phyloP scores from a whole-genome alignment of 2,888 invertebrate species.

The Muscina levida region DNA sequence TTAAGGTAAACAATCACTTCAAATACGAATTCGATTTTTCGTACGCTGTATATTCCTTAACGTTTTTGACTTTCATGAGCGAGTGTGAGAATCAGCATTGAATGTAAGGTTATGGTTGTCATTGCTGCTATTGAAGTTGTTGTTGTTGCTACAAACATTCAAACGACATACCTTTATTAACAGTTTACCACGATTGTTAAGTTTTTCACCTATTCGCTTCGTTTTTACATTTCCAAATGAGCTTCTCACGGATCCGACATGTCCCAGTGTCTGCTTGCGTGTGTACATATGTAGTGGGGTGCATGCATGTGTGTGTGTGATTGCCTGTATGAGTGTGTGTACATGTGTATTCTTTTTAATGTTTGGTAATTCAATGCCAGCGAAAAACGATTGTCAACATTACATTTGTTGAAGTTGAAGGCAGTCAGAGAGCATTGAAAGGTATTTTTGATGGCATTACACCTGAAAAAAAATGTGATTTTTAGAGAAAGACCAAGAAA shows the following conservation, averaged over 20 bases:
- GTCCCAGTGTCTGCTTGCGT: background rate
- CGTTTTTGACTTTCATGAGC: background rate
- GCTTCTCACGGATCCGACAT: conserved; percentile 50
- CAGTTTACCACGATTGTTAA: conserved; percentile 62
- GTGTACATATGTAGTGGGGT: background rate
- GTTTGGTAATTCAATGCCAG: conserved; percentile 55
- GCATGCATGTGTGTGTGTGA: background rate
- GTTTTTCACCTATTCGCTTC: conserved; percentile 63
- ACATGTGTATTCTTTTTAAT: conserved; percentile 31
- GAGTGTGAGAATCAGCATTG: conserved; percentile 21
- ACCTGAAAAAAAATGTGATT: conserved; percentile 9
- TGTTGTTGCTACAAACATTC: conserved; percentile 18
- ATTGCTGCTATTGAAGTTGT: conserved; percentile 13
- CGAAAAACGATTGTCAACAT: conserved; percentile 41
- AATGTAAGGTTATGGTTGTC: conserved; percentile 42
- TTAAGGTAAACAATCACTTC: conserved; percentile 51
- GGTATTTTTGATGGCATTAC: conserved; percentile 15
- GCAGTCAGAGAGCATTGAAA: conserved; percentile 22
- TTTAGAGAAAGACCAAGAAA: background rate
- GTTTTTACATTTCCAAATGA: conserved; percentile 61
- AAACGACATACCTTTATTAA: conserved; percentile 63
- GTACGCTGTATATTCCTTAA: background rate
- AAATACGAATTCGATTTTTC: conserved; percentile 37
- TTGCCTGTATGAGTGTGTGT: background rate
- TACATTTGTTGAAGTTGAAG: conserved; percentile 37